phyloP scores from a whole-genome alignment of 2,888 invertebrate genomes.

The Thereva unica region DNA sequence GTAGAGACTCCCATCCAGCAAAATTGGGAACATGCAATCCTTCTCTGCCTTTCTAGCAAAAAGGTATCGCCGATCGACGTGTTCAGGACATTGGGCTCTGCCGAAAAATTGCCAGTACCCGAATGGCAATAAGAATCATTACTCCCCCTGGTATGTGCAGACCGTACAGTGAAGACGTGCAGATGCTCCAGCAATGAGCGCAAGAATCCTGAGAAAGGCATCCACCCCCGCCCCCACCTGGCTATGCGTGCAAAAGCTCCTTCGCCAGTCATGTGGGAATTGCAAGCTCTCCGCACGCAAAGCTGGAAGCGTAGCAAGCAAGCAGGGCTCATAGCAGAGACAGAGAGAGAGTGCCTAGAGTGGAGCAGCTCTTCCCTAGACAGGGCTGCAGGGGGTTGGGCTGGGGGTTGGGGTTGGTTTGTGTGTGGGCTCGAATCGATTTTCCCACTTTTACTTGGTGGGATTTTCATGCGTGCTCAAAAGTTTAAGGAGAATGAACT shows the following conservation, averaged over 20 bases:
- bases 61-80: no score
- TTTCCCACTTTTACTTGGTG: conserved; percentile 16
- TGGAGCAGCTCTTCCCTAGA: no score
- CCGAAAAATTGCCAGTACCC: no score
- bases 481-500: conserved; percentile 16
- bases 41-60: background rate
- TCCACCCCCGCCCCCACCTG: no score
- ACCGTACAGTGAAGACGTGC: background rate
- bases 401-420: background rate
- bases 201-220: conserved; percentile 10
- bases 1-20: background rate
- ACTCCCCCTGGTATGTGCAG: no score
- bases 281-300: conserved; percentile 16
- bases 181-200: conserved; percentile 4
- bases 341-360: background rate
- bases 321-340: conserved; percentile 12
- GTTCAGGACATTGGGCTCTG: no score
- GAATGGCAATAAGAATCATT: no score
- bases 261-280: background rate
- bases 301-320: conserved; percentile 9
- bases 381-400: background rate
- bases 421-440: conserved; percentile 2
- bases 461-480: conserved; percentile 12
- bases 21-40: background rate
- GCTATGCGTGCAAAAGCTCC: conserved; percentile 18